phyloP scores from a whole-genome alignment of 2,113 vertebrate genomes.

The Jacana jacana region DNA sequence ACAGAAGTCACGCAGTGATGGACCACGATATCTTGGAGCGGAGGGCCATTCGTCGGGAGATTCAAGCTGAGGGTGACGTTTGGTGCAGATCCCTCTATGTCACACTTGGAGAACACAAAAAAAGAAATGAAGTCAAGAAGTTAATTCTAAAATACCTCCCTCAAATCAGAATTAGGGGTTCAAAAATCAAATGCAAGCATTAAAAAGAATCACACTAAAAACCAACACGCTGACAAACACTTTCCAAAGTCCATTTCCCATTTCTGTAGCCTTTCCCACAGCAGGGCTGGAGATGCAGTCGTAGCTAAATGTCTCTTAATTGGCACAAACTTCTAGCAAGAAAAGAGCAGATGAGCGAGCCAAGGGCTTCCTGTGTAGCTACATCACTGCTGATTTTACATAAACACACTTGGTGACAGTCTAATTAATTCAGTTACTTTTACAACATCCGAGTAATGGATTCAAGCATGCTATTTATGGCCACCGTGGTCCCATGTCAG shows the following conservation, averaged over 20 bases:
- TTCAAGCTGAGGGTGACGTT: constrained; percentile 87
- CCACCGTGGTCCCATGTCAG: neutral
- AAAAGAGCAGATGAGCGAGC: neutral
- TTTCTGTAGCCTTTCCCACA: neutral
- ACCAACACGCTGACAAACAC: neutral
- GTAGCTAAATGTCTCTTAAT: neutral
- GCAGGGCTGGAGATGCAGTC: neutral
- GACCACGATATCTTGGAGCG: constrained; percentile 89
- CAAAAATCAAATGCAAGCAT: neutral
- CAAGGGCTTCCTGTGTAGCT: neutral
- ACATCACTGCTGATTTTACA: neutral
- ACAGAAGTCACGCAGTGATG: constrained; percentile 91
- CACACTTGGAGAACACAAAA: constrained; percentile 78
- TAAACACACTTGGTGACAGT: neutral
- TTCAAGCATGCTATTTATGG: neutral
- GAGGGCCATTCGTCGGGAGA: constrained; percentile 88
- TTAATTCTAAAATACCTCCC: neutral
- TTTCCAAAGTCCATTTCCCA: neutral
- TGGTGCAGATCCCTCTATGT: constrained; percentile 89
- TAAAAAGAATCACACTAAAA: neutral
- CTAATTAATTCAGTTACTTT: constrained; percentile 23
- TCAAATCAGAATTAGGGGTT: neutral
- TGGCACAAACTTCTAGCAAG: neutral
- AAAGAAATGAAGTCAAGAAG: neutral
- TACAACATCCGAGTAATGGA: neutral